These are phyloP conservation scores for Nebria brevicollis DNA, from an alignment of 2,888 invertebrate species.

Conservation along the genomic window DNA sequence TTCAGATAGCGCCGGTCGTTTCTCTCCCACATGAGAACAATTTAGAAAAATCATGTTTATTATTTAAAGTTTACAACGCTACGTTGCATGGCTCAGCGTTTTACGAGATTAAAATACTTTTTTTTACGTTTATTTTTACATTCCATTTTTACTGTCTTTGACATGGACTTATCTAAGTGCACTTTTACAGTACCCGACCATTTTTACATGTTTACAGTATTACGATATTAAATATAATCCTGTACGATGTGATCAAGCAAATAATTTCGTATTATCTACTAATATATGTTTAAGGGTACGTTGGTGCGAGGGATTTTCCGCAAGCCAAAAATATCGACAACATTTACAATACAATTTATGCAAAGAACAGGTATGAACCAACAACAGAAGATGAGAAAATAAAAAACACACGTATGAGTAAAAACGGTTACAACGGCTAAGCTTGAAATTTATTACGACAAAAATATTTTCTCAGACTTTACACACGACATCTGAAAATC, in stretches of 20 bases:
- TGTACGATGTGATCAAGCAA: background rate
- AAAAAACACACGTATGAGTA: background rate
- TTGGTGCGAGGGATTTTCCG: background rate
- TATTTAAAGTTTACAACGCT: constrained; percentile 15
- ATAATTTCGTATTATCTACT: background rate
- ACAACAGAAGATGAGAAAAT: background rate
- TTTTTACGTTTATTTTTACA: background rate
- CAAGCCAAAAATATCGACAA: background rate
- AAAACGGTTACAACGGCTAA: constrained; percentile 4
- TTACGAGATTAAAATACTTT: constrained; percentile 7
- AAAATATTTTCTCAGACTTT: constrained; percentile 16
- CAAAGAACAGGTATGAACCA: background rate
- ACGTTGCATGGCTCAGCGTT: constrained; percentile 3
- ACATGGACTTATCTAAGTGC: background rate
- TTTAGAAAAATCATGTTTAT: constrained; percentile 11
- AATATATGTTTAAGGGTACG: background rate
- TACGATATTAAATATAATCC: no score
- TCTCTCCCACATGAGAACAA: constrained; percentile 8
- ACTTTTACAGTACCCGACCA: no score
- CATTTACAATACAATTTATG: background rate
- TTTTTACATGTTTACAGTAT: no score
- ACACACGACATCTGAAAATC: constrained; percentile 28
- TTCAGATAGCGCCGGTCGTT: constrained; percentile 26
- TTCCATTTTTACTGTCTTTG: background rate
- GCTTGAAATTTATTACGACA: constrained; percentile 13